Base-by-base conservation (phyloP, 2,113 vertebrate species). In the Cryptomyrus ogoouensis region DNA sequence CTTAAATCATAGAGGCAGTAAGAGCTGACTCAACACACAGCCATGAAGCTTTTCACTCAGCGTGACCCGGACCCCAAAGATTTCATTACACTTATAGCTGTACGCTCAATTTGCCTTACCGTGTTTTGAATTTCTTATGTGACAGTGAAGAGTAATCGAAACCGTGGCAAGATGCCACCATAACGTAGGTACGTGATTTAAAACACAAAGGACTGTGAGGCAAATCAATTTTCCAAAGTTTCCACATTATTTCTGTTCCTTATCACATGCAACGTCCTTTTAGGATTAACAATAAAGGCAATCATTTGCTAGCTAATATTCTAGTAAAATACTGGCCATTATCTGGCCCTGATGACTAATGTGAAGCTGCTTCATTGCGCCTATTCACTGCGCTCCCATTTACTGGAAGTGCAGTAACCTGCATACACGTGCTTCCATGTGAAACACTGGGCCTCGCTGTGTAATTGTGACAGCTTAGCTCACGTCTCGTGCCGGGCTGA, bases 11-110 rank as follows among this genome's bases (percentile, higher is more conserved):
- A 84, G 17, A 42, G 74, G 74, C 74, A 42, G 74, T 47, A 10
- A 46, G 27, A 53, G 85, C 85, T 87, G 50, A 50, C 50, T 50
- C 49, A 83, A 42, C 77, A 50, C 19, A 93, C 90, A 90, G 83
- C 49, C 70, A 93, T 90, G 91, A 88, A 94, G 27, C 42, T 13
- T 87, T 52, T 31, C 27, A 39, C 85, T 53, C 27, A 46, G 46
- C 2, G 24, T 87, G 49, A 35, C 85, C 85, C 21, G 53, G 50
- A 87, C 85, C 27, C 53, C 13, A 19, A 53, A 87, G 50, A 87
- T 53, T 56, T 31, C 50, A 52, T 87, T 87, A 87, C 15, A 86
- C 13, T 86, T 47, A 86, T 50, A 83, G 77, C 84, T 13, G 47
- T 31, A 83, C n/a, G 42, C 42, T 87, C 49, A 53, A 53, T 53